Evolutionary conservation across 2,888 invertebrate genomes (phyloP).

Genomic region (Spisula solida): DNA sequence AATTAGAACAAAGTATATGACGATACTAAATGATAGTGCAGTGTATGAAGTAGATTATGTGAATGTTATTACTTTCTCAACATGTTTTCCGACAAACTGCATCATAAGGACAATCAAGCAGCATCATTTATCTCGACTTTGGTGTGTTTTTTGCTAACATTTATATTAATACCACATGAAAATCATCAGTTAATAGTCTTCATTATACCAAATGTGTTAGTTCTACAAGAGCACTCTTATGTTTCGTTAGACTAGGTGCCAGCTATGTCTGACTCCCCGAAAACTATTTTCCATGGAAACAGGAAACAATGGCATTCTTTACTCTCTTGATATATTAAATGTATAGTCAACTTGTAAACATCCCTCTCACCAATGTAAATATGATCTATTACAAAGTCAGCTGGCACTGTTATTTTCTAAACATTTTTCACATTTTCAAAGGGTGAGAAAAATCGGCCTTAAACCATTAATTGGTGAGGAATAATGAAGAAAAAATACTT

Average conservation of each 20-base stretch:
- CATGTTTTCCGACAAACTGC: not conserved
- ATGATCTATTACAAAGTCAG: slow-evolving; percentile 36
- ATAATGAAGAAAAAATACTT: slow-evolving; percentile 1
- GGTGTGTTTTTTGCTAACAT: slow-evolving; percentile 33
- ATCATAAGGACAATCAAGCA: not conserved
- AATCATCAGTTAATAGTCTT: slow-evolving; percentile 24
- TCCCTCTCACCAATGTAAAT: slow-evolving; percentile 27
- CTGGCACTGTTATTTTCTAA: slow-evolving; percentile 18
- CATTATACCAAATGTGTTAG: slow-evolving; percentile 24
- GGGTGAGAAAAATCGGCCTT: slow-evolving; percentile 9
- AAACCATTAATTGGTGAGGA: not conserved
- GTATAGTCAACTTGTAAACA: slow-evolving; percentile 15
- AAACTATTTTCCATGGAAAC: not conserved
- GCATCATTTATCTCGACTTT: slow-evolving; percentile 13
- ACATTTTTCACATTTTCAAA: slow-evolving; percentile 26
- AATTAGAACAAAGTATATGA: slow-evolving; percentile 25
- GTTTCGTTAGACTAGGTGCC: slow-evolving; percentile 16
- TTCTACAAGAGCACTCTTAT: not conserved
- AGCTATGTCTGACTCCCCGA: not conserved
- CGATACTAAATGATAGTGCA: not conserved
- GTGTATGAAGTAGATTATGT: not conserved
- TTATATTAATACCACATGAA: slow-evolving; percentile 38
- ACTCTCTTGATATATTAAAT: not conserved
- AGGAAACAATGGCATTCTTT: not conserved
- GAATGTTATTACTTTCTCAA: slow-evolving; percentile 2